Evolutionary conservation across 2,797 vertebrate genomes (phyloP).

Genomic region (Tenualosa thibaudeaui): DNA sequence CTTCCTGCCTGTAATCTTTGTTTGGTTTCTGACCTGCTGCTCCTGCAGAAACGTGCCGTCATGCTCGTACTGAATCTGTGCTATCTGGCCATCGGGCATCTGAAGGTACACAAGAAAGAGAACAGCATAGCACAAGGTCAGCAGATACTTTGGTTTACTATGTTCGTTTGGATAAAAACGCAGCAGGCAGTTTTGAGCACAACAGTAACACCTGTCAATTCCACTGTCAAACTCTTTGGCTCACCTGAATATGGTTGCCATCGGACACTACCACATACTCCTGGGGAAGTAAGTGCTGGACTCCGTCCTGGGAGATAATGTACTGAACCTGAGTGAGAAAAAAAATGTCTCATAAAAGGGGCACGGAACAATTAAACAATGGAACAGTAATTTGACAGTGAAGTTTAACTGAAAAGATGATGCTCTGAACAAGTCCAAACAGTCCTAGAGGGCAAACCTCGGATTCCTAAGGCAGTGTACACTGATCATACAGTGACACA

Average conservation of each 20-base stretch:
- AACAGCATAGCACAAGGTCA: background rate
- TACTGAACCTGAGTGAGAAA: conserved; percentile 86
- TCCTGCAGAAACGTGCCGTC: conserved; percentile 85
- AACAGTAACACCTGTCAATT: background rate
- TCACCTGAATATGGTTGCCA: conserved; percentile 95
- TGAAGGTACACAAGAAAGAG: conserved; percentile 53
- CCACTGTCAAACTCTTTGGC: conserved; percentile 14
- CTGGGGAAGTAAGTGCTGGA: conserved; percentile 93
- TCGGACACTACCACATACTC: conserved; percentile 96
- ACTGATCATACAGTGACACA: background rate
- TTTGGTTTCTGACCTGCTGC: conserved; percentile 79
- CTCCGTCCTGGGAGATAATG: conserved; percentile 93
- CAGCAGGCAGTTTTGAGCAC: background rate
- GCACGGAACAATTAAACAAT: no score
- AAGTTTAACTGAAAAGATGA: background rate
- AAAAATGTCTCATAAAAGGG: background rate
- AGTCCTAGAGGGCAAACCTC: background rate
- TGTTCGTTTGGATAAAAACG: no score
- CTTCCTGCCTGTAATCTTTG: background rate
- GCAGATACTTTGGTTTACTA: background rate
- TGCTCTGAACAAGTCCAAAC: background rate
- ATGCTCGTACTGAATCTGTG: conserved; percentile 93
- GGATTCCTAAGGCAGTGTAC: background rate
- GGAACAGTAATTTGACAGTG: background rate
- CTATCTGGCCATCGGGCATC: conserved; percentile 94